phyloP scores from a whole-genome alignment of 2,797 vertebrate genomes.

The Danio jaintianensis region DNA sequence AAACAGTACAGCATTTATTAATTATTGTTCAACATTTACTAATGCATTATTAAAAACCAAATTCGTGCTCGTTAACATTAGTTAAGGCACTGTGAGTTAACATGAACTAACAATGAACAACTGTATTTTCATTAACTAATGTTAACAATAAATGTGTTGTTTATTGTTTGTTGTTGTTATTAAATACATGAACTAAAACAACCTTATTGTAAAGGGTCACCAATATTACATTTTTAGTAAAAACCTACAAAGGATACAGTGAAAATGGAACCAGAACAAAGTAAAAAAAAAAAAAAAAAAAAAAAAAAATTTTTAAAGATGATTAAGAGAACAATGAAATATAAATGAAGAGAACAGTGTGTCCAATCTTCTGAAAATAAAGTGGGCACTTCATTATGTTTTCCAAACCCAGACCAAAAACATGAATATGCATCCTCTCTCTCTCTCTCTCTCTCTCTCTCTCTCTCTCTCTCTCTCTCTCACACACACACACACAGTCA shows the following conservation, averaged over 20 bases:
- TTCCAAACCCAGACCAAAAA: not conserved
- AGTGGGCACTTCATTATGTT: constrained; percentile 35
- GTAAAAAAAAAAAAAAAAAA: constrained; percentile 1
- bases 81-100: too few species aligned
- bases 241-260: not conserved
- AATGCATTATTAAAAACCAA: not conserved
- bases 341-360: constrained; percentile 12
- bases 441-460: not conserved
- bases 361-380: constrained; percentile 20
- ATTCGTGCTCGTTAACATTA: too few species aligned
- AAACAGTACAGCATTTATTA: too few species aligned
- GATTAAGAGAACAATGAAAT: not conserved
- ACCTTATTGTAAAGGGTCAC: too few species aligned
- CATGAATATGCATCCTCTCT: constrained; percentile 48
- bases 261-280: not conserved
- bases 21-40: too few species aligned
- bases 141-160: too few species aligned
- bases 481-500: not conserved
- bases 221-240: not conserved
- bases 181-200: too few species aligned
- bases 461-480: not conserved
- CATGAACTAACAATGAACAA: too few species aligned
- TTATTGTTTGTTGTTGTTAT: too few species aligned
- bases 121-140: too few species aligned
- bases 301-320: constrained; percentile 7